Conservation (phyloP, 2,797 vertebrate species). For the Saxicola maurus region DNA sequence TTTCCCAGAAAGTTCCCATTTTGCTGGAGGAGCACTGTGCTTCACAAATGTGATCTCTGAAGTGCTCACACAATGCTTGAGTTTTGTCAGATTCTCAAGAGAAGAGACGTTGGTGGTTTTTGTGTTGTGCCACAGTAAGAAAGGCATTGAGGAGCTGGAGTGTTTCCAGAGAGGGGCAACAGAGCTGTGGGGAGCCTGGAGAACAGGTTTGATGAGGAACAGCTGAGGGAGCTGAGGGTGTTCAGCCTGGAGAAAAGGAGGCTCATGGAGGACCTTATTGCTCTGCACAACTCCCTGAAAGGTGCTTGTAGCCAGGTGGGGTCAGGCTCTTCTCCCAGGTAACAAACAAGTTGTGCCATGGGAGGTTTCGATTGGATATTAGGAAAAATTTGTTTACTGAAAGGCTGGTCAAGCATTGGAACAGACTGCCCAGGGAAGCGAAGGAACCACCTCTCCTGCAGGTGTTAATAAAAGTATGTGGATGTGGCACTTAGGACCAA, state of each 20-base stretch:
- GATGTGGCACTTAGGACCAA: background rate
- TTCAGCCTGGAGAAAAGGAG: background rate
- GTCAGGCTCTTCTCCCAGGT: background rate
- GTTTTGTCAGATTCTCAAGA: background rate
- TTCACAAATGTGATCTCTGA: background rate
- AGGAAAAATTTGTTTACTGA: background rate
- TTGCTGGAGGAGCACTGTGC: background rate
- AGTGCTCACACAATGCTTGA: background rate
- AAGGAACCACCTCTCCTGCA: background rate
- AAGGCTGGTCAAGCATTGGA: background rate
- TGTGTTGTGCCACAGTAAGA: background rate
- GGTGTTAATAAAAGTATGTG: background rate
- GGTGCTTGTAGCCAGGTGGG: background rate
- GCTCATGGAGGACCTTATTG: rapidly evolving
- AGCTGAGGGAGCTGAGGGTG: background rate
- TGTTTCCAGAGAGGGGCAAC: background rate
- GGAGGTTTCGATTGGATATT: background rate
- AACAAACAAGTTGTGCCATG: background rate
- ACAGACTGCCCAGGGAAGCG: background rate
- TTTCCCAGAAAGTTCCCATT: background rate
- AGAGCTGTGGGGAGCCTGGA: background rate
- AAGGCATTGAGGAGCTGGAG: background rate
- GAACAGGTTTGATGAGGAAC: background rate
- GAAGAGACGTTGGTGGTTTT: background rate
- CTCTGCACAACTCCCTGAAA: background rate